Percentiles rank a stretch among this genome's conserved stretches.
Conservation (phyloP, 2,797 vertebrate species). For the Sylvilagus floridanus region DNA sequence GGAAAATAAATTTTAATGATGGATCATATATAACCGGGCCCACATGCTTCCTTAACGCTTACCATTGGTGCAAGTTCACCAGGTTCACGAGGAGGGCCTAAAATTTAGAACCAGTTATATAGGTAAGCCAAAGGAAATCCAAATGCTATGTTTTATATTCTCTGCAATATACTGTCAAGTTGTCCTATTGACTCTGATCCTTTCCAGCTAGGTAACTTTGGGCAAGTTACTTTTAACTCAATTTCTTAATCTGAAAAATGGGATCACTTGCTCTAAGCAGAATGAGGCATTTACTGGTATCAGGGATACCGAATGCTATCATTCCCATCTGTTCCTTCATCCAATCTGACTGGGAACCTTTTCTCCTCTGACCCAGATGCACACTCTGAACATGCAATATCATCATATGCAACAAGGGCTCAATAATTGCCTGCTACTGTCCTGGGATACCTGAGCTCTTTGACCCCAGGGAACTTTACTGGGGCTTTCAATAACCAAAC, state of each 20-base stretch:
- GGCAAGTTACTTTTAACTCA: background rate
- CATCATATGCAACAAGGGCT: too few species aligned
- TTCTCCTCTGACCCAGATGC: too few species aligned
- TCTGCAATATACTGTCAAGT: background rate
- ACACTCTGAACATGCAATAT: too few species aligned
- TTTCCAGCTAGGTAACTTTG: background rate
- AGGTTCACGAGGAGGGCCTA: constrained; percentile 94
- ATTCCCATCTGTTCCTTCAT: too few species aligned
- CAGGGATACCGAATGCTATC: too few species aligned
- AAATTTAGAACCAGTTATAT: constrained; percentile 56
- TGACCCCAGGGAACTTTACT: too few species aligned
- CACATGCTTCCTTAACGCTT: constrained; percentile 79
- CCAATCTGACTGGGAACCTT: too few species aligned
- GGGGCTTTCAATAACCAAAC: too few species aligned
- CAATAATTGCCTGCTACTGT: too few species aligned
- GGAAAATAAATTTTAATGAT: background rate
- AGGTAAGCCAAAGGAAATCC: background rate
- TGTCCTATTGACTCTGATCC: background rate
- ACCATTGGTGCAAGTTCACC: constrained; percentile 97
- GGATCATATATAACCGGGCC: background rate
- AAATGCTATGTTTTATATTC: background rate
- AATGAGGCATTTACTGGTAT: too few species aligned
- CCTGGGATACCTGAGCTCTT: too few species aligned
- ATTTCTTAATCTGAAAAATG: background rate
- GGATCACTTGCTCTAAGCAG: background rate